Evolutionary conservation across 2,888 invertebrate species (phyloP), one percentile per base, ranked within the genome.

Genomic region (Drosophila tanythrix): DNA sequence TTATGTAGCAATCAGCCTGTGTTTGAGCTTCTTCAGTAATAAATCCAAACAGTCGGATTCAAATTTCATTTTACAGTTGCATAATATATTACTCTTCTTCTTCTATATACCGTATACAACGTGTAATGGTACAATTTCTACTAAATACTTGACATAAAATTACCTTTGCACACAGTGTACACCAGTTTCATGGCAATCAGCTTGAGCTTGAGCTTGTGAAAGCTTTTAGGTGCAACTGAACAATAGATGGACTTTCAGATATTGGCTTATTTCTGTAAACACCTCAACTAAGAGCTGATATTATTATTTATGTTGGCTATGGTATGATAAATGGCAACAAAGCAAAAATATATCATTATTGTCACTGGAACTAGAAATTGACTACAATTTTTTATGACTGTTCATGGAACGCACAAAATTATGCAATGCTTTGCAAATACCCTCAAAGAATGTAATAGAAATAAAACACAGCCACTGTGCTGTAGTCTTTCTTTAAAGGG

Each of bases 171-270:
- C 1, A 13, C 4, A 51, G 29, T 15, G 11, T 0, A 21, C 31
- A 15, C 5, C 7, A 31, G 25, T 40, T 21, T 6, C 31, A 33
- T 46, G 73, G 31, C 79, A 64, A 11, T 0, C 36, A 74, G 53
- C 77, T 51, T 48, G 1, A 10, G 4, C 1, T 5, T 25, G 7
- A 8, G 15, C 3, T 25, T 11, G 2, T 1, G 1, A 3, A 46
- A 29, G 63, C 58, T 77, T 71, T 35, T 11, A 1, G 0, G 0
- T 10, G 13, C 0, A 35, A 7, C 5, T 60, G 46, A 74, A 18
- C 51, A 27, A 36, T 52, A 74, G 79, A 59, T 79, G 79, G 79
- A 35, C 1, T 0, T 3, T 5, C 4, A 11, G 2, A 11, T 13
- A 27, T 50, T n/a, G 0, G 8, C 5, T 29, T 35, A 2, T 25